These are phyloP conservation scores for Acomys russatus DNA, from an alignment of 2,797 vertebrate genomes.

Conservation along the genomic window DNA sequence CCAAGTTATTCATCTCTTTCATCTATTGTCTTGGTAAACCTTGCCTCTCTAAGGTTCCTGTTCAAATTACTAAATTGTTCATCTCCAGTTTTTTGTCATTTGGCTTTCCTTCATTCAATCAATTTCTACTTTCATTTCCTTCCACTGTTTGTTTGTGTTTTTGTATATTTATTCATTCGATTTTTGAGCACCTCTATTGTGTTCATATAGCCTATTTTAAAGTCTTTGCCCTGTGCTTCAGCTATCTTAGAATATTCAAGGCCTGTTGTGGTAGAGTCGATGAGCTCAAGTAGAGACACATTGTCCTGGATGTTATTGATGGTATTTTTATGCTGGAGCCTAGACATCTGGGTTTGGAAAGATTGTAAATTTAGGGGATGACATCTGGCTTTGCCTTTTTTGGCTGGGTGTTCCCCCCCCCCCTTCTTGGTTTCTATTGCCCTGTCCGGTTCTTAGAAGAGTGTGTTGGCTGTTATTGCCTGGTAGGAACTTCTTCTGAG, in stretches of 20 bases:
- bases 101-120: background rate
- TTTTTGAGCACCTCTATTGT: background rate
- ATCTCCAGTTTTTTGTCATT: background rate
- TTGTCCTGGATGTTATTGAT: background rate
- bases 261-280: background rate
- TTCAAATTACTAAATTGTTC: background rate
- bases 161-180: background rate
- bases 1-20: background rate
- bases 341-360: background rate
- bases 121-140: background rate
- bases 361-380: background rate
- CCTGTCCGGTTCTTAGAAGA: background rate
- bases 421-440: background rate
- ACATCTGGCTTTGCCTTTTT: background rate
- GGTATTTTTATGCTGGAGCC: too few relatives aligned
- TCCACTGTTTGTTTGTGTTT: background rate
- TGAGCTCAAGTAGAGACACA: background rate
- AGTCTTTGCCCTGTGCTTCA: background rate
- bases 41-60: background rate
- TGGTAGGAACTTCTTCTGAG: background rate
- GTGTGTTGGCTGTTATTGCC: background rate
- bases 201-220: background rate
- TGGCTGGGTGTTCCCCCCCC: too few relatives aligned
- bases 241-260: background rate
- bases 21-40: background rate